phyloP scores from a whole-genome alignment of 2,113 vertebrate species.

The Psittacula cyanocephala region DNA sequence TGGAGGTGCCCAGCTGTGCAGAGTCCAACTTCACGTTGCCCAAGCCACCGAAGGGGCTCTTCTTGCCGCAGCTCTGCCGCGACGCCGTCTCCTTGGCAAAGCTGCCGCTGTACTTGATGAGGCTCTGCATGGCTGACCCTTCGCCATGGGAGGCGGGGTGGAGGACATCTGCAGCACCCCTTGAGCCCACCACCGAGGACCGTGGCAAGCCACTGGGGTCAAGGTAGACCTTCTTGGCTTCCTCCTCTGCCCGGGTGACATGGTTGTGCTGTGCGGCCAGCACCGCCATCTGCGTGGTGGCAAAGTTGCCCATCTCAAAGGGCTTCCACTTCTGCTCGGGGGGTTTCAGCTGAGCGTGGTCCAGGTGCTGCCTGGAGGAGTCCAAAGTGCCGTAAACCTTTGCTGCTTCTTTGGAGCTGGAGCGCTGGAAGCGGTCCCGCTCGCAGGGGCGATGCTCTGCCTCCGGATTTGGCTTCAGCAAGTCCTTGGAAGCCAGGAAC shows the following conservation, averaged over 20 bases:
- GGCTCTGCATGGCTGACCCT: constrained; percentile 95
- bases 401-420: constrained; percentile 69
- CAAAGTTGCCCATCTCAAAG: constrained; percentile 90
- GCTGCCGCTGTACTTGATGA: constrained; percentile 96
- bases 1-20: constrained; percentile 49
- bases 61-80: constrained; percentile 79
- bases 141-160: constrained; percentile 73
- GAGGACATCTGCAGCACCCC: constrained; percentile 38
- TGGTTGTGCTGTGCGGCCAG: constrained; percentile 91
- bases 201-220: constrained; percentile 80
- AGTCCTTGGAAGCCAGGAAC: constrained; percentile 81
- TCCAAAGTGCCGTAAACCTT: constrained; percentile 79
- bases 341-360: constrained; percentile 61
- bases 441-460: constrained; percentile 74
- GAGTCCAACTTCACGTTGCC: constrained; percentile 83
- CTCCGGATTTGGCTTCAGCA: constrained; percentile 78
- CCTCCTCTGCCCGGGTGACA: constrained; percentile 77
- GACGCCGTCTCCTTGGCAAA: constrained; percentile 84
- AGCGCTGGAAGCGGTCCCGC: constrained; percentile 69
- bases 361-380: constrained; percentile 68
- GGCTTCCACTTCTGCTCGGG: constrained; percentile 89
- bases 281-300: constrained; percentile 91
- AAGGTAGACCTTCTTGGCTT: constrained; percentile 85
- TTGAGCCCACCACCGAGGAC: constrained; percentile 53
- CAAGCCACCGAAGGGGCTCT: constrained; percentile 91